These are phyloP conservation scores for Deroplatys truncata DNA, from an alignment of 2,888 invertebrate species.

Conservation along the genomic window DNA sequence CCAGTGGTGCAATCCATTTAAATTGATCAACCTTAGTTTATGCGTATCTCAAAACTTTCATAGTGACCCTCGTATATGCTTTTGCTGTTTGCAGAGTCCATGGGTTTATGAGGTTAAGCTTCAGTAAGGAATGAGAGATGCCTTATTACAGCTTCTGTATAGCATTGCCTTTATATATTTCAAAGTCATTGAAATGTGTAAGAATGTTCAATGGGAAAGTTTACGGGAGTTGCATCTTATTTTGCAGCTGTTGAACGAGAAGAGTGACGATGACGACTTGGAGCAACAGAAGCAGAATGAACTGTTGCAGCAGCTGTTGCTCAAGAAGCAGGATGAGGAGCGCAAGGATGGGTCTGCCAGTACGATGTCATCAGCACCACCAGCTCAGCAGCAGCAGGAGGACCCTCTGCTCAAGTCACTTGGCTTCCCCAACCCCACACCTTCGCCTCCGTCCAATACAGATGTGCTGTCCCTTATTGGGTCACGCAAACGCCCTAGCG, in stretches of 20 bases:
- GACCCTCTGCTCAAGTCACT: slow-evolving; percentile 52
- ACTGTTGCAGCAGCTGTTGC: slow-evolving; percentile 56
- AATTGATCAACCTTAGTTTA: too few relatives aligned
- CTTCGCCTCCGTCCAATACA: slow-evolving; percentile 50
- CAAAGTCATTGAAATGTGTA: background rate
- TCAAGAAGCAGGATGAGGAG: slow-evolving; percentile 43
- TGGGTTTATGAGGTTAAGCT: too few relatives aligned
- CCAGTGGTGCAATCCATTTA: too few relatives aligned
- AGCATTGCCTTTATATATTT: background rate
- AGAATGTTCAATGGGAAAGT: background rate
- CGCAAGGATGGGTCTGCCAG: slow-evolving; percentile 18
- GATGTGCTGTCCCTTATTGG: slow-evolving; percentile 37
- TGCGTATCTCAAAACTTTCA: too few relatives aligned
- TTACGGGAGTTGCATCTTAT: background rate
- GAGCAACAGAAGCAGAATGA: slow-evolving; percentile 54
- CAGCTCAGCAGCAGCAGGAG: slow-evolving; percentile 42
- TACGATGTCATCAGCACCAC: slow-evolving; percentile 26
- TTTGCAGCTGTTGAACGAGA: slow-evolving; percentile 72
- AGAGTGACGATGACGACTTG: slow-evolving; percentile 55
- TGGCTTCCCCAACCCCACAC: slow-evolving; percentile 51
- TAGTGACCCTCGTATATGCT: too few relatives aligned
- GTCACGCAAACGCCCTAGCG: slow-evolving; percentile 58
- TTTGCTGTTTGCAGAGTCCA: too few relatives aligned
- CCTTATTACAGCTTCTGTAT: too few relatives aligned
- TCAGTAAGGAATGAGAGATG: too few relatives aligned